A percentile compares a stretch with the other conserved stretches of the same genome.
Conservation (phyloP, 1,140 invertebrate genomes). For the Hetaerina americana region DNA sequence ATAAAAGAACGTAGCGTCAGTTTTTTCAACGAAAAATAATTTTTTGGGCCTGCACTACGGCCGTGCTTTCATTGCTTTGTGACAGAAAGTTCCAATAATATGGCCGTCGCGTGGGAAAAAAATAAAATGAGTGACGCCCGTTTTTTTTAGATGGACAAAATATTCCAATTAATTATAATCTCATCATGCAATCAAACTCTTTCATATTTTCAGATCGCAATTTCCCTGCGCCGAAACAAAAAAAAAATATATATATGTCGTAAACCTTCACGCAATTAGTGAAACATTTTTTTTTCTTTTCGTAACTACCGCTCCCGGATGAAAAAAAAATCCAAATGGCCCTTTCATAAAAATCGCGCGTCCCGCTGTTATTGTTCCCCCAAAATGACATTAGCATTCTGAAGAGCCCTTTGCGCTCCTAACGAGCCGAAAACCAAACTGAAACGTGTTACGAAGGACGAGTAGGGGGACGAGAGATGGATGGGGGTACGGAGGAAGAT, state of each 20-base stretch:
- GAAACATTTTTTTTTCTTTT: constrained; percentile 1
- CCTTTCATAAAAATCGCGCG: neutral
- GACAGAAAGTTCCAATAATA: no score
- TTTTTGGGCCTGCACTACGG: no score
- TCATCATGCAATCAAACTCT: neutral
- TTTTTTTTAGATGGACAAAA: no score
- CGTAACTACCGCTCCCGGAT: neutral
- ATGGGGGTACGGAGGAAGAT: no score
- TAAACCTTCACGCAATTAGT: neutral
- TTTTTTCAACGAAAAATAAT: no score
- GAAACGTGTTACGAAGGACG: neutral
- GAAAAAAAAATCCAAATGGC: neutral
- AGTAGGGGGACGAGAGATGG: no score
- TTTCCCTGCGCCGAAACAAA: neutral
- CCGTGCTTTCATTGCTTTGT: no score
- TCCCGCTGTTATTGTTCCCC: neutral
- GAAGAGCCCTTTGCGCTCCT: neutral
- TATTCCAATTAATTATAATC: neutral
- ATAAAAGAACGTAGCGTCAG: no score
- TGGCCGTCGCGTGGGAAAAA: no score
- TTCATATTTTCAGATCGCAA: neutral
- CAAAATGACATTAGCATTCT: neutral
- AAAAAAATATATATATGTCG: no score
- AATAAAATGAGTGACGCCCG: no score
- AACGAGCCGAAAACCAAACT: neutral